Base-by-base conservation (phyloP, 2,797 vertebrate species). In the Erpetoichthys calabaricus region DNA sequence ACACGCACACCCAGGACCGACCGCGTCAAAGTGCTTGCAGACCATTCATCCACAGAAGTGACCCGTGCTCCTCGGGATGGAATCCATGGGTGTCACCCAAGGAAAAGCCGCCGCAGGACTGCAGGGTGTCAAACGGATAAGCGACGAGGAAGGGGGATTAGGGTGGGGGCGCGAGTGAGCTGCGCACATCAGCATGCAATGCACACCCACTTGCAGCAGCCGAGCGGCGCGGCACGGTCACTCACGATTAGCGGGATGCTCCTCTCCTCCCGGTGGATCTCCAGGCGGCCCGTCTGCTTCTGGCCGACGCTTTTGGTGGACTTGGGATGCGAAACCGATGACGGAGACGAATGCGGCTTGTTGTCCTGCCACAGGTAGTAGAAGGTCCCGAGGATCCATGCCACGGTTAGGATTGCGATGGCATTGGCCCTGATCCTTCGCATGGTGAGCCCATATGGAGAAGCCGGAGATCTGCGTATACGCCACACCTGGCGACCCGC, bases 331-430 rank as follows among this genome's bases (percentile, higher is more conserved):
- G 77, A 66, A 60, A 71, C 70, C 6, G 82, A 75, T 44, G 86
- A 80, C 56, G 89, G 78, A 61, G 86, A 77, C 56, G 89, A 75
- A 66, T 85, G 89, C 8, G 91, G 89, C 70, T 90, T 94, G 81
- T 80, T 94, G 86, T 95, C 94, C 88, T 97, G 94, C 94, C 94
- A 97, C 89, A 97, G 91, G 91, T 96, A 97, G 84, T 98, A 98
- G 72, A 97, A 97, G 75, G 93, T 97, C 60, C 94, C 94, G 71
- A 98, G 77, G 83, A 97, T 97, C 94, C 94, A 97, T 61, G 94
- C 94, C 52, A 94, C 91, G 7, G 94, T 96, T 74, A 98, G 89
- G 77, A 98, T 92, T 57, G 91, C 94, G 74, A 97, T 96, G 84
- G 92, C 94, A 88, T 97, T 97, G 72, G 92, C 92, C 82, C 94